A percentile compares a stretch with the other conserved stretches of the same genome.
Conservation (phyloP, 2,113 vertebrate genomes). For the Atrichornis clamosus region DNA sequence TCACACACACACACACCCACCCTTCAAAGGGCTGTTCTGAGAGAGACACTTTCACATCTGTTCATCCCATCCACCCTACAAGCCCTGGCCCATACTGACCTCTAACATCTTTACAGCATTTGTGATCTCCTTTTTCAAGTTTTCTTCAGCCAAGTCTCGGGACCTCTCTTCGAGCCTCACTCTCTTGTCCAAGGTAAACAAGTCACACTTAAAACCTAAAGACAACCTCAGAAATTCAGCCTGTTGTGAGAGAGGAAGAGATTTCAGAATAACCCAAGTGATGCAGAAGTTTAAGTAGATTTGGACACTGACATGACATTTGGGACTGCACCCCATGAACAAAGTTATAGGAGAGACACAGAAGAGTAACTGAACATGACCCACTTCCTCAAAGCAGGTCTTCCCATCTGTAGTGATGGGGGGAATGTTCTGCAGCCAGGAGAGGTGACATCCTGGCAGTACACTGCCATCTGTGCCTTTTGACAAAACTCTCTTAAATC, state of each 20-base stretch:
- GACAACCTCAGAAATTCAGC: slow-evolving; percentile 92
- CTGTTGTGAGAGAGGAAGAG: slow-evolving; percentile 60
- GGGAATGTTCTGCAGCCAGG: background rate
- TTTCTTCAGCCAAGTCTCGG: slow-evolving; percentile 92
- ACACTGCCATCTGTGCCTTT: slow-evolving; percentile 13
- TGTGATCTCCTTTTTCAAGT: slow-evolving; percentile 87
- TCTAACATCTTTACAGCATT: slow-evolving; percentile 88
- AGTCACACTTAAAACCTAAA: slow-evolving; percentile 93
- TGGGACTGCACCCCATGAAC: background rate
- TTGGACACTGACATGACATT: background rate
- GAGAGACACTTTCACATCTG: fast-evolving
- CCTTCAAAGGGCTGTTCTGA: fast-evolving
- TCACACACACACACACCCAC: fast-evolving
- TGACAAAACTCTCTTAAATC: background rate
- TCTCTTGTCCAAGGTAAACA: slow-evolving; percentile 95
- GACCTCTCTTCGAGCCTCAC: slow-evolving; percentile 91
- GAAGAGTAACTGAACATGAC: background rate
- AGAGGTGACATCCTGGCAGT: background rate
- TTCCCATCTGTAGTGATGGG: background rate
- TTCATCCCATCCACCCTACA: background rate
- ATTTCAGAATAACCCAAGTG: background rate
- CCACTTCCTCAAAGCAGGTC: background rate
- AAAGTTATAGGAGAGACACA: background rate
- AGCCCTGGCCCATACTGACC: slow-evolving; percentile 59
- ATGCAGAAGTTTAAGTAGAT: background rate